Evolutionary conservation across 53 echinoderm and acorn worm genomes (phyloP).

Genomic region (Stichopus horrens): DNA sequence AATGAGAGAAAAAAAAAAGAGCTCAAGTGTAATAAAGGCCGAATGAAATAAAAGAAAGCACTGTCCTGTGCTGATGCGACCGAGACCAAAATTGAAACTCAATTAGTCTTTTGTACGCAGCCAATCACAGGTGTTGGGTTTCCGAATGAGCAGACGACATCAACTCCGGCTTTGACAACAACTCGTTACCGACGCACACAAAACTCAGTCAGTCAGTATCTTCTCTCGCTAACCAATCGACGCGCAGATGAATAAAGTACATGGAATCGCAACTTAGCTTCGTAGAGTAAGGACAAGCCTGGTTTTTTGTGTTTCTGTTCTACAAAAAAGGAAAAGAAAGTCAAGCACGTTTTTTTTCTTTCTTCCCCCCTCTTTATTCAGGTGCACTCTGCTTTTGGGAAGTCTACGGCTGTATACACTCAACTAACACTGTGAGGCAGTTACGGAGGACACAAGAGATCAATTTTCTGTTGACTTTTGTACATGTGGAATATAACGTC

Average conservation of each 20-base stretch:
- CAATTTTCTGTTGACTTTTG: not conserved
- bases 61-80: not conserved
- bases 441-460: not conserved
- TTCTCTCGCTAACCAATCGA: conserved; percentile 16
- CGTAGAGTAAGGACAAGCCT: not conserved
- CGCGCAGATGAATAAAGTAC: conserved; percentile 23
- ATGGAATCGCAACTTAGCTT: conserved; percentile 10
- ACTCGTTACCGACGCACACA: not conserved
- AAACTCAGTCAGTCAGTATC: not conserved
- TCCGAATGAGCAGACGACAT: conserved; percentile 1
- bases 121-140: conserved; percentile 26
- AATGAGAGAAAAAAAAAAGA: no score
- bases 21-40: no score
- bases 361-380: not conserved
- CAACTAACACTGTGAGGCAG: not conserved
- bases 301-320: not conserved
- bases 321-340: not conserved
- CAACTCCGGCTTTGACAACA: conserved; percentile 1
- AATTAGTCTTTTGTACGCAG: conserved; percentile 35
- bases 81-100: not conserved
- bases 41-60: not conserved
- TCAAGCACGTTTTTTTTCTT: not conserved
- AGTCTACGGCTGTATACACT: not conserved
- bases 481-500: conserved; percentile 6
- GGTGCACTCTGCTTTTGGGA: not conserved